Percentiles rank a stretch among this genome's conserved stretches.
Conservation (phyloP, 1,140 invertebrate genomes). For the Prorops nasuta region DNA sequence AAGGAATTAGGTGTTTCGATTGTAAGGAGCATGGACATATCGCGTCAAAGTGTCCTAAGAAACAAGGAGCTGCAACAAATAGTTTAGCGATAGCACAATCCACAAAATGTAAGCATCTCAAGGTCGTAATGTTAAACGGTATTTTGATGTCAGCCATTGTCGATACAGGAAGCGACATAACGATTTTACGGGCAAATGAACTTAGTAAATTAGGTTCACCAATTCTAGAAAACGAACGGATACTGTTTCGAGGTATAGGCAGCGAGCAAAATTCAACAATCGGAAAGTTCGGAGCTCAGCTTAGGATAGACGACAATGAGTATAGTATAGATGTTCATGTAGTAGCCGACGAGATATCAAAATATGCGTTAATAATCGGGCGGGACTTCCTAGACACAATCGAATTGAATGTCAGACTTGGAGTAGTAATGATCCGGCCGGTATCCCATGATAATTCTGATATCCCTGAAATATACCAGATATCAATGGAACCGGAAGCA, state of each 20-base stretch:
- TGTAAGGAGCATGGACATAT: slow-evolving; percentile 17
- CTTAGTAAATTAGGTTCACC: slow-evolving; percentile 9
- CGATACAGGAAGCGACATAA: slow-evolving; percentile 17
- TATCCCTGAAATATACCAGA: background rate
- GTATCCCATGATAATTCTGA: background rate
- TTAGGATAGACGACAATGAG: background rate
- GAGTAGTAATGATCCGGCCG: background rate
- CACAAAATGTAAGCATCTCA: background rate
- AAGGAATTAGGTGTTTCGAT: slow-evolving; percentile 12
- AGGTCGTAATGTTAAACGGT: background rate
- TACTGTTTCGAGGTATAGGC: slow-evolving; percentile 7
- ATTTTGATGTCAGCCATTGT: slow-evolving; percentile 6
- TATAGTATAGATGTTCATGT: slow-evolving; percentile 6
- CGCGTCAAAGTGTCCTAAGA: slow-evolving; percentile 5
- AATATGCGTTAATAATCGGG: background rate
- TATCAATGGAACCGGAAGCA: background rate
- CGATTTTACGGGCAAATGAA: slow-evolving; percentile 9
- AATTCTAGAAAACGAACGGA: background rate
- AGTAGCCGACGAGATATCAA: slow-evolving; percentile 2
- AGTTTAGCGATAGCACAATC: slow-evolving; percentile 6
- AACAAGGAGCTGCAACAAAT: background rate
- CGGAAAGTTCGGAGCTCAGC: background rate
- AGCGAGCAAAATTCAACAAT: background rate
- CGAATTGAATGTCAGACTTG: background rate
- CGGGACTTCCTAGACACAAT: slow-evolving; percentile 9